A percentile compares a stretch with the other conserved stretches of the same genome.
phyloP scores from a whole-genome alignment of 1,140 invertebrate species.

The Brachionus angularis region DNA sequence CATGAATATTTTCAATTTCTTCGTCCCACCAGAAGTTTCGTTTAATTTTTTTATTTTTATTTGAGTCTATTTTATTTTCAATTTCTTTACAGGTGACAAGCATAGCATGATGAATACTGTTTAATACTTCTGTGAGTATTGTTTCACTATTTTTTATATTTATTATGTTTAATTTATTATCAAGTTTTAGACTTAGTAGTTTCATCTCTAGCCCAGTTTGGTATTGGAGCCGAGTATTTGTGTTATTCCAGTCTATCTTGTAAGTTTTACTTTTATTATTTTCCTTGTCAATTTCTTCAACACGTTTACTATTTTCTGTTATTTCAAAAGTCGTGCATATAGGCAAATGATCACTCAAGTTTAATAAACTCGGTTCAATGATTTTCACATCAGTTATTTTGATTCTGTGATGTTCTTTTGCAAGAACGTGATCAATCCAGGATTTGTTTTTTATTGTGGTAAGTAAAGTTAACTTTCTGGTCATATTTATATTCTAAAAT shows the following conservation, averaged over 20 bases:
- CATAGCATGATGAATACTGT: neutral
- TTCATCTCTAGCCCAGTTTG: neutral
- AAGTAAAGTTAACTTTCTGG: conserved; percentile 1
- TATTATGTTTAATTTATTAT: no score
- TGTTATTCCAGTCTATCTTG: neutral
- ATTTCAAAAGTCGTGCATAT: neutral
- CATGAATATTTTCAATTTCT: neutral
- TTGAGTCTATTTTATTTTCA: neutral
- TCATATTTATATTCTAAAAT: neutral
- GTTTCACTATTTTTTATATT: no score
- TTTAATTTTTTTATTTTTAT: neutral
- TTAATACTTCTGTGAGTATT: neutral
- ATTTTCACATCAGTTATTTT: conserved; percentile 4
- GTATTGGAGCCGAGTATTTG: neutral
- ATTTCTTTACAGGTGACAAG: neutral
- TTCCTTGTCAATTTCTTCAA: no score
- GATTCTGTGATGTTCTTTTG: neutral
- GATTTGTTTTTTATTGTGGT: neutral
- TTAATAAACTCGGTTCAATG: neutral
- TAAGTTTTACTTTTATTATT: neutral
- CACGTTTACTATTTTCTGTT: no score
- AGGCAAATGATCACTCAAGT: conserved; percentile 9
- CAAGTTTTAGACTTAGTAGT: neutral
- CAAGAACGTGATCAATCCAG: conserved; percentile 10
- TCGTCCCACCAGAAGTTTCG: neutral